phyloP scores from a whole-genome alignment of 1,140 invertebrate species.

The Ceratina japonica region DNA sequence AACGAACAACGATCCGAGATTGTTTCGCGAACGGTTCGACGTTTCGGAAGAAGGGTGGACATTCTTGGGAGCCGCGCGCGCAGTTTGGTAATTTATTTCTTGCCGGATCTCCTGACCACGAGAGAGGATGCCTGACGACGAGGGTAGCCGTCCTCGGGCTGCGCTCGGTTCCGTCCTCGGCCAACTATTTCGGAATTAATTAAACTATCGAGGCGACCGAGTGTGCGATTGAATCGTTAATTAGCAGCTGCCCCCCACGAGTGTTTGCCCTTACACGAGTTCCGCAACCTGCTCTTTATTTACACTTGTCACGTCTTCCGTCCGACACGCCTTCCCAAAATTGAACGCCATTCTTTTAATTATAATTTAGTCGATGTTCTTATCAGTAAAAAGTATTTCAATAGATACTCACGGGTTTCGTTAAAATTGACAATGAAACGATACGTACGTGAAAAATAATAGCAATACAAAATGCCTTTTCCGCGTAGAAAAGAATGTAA shows the following conservation, averaged over 20 bases:
- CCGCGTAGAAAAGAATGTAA: not conserved
- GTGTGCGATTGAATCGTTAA: conserved; percentile 67
- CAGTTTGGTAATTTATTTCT: conserved; percentile 76
- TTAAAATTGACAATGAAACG: no score
- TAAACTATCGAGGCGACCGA: conserved; percentile 72
- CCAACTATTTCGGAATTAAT: conserved; percentile 78
- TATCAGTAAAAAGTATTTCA: no score
- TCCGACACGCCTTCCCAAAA: not conserved
- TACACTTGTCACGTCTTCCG: conserved; percentile 12
- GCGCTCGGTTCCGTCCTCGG: conserved; percentile 29
- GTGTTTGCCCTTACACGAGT: conserved; percentile 5
- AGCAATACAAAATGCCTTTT: no score
- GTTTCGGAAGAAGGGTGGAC: conserved; percentile 58
- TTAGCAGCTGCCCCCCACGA: conserved; percentile 55
- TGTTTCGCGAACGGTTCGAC: conserved; percentile 55
- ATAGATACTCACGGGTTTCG: no score
- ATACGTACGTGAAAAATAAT: no score
- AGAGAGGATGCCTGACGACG: conserved; percentile 63
- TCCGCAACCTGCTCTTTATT: conserved; percentile 38
- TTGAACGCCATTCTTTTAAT: not conserved
- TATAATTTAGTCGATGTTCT: no score
- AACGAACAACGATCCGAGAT: conserved; percentile 45
- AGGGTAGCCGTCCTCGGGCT: conserved; percentile 50
- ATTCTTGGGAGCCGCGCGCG: conserved; percentile 63
- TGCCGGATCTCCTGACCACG: conserved; percentile 70